Evolutionary conservation across 23 tunicate species (phyloP), one percentile per base, ranked within the genome.

Genomic region (Diplosoma virens): DNA sequence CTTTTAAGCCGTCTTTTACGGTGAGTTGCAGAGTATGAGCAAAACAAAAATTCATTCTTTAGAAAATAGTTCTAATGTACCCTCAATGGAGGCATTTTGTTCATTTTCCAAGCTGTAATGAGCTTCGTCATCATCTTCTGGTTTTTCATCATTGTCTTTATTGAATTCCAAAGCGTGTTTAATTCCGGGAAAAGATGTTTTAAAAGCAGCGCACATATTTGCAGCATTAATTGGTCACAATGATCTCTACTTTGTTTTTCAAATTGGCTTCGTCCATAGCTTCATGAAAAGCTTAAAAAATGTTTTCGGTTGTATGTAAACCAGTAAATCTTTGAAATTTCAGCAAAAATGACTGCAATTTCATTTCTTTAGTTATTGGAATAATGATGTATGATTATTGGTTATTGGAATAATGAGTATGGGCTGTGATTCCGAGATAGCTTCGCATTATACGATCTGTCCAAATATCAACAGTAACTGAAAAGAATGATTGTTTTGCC

Each of bases 151-250:
- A 55, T 9, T 55, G 4, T 55, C 22, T 9, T n/a, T 4, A 18
- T 11, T 25, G 22, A 18, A 9, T 24, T 4, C 17, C 4, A 4
- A n/a, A 18, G 17, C 5, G 4, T n/a, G 5, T 11, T 55, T 25
- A 11, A 25, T 11, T 9, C 5, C 61, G 23, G 61, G 61, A 55
- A 55, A 55, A 17, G 5, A 7, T 14, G 20, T n/a, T 3, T 33
- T 23, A 64, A 64, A 64, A 25, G 71, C 71, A 6, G 37, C 37
- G 14, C 4, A 6, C 71, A 64, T 64, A 27, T 64, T 64, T 7
- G 71, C 71, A 11, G 71, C 71, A n/a, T 64, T 64, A n/a, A n/a
- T 64, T 35, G 71, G 71, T 64, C 7, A 64, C 37, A 23, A 64
- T 27, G 11, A 25, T 25, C 14, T 6, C 3, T 3, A 64, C 37